These are phyloP conservation scores for Sphyrna mokarran DNA, from an alignment of 2,113 vertebrate genomes.

Conservation along the genomic window DNA sequence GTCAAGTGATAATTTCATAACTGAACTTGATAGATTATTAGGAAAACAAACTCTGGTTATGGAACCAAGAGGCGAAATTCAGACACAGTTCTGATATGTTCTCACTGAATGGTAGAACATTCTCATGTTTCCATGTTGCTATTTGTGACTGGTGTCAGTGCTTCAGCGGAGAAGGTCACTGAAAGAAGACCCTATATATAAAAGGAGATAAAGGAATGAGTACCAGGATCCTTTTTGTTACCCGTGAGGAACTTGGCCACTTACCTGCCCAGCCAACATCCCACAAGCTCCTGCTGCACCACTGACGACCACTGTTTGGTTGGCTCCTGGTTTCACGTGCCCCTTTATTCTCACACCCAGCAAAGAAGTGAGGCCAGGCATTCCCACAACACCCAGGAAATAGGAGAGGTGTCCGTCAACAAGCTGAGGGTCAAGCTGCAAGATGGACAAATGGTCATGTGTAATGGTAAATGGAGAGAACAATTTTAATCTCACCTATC, in stretches of 20 bases:
- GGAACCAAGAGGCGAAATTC: too few species aligned
- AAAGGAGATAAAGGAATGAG: neutral
- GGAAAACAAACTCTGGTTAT: too few species aligned
- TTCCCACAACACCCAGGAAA: conserved; percentile 77
- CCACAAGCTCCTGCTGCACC: conserved; percentile 90
- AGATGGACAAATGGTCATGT: neutral
- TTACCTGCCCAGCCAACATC: conserved; percentile 86
- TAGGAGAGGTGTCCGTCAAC: conserved; percentile 78
- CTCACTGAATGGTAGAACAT: too few species aligned
- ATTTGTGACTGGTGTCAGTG: neutral
- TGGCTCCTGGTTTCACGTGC: conserved; percentile 65
- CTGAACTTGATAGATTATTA: too few species aligned
- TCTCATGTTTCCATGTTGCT: neutral
- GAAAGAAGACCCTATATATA: neutral
- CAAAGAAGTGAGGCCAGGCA: conserved; percentile 79
- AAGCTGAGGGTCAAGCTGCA: conserved; percentile 70
- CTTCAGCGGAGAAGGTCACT: neutral
- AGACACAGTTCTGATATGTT: too few species aligned
- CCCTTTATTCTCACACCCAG: conserved; percentile 83
- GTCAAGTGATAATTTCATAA: too few species aligned
- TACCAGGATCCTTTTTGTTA: neutral
- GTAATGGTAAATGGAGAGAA: neutral
- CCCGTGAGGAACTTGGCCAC: neutral
- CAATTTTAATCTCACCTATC: neutral
- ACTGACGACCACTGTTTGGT: conserved; percentile 89